A percentile compares a stretch with the other conserved stretches of the same genome.
phyloP scores from a whole-genome alignment of 2,113 vertebrate genomes.

The Kobus ellipsiprymnus region DNA sequence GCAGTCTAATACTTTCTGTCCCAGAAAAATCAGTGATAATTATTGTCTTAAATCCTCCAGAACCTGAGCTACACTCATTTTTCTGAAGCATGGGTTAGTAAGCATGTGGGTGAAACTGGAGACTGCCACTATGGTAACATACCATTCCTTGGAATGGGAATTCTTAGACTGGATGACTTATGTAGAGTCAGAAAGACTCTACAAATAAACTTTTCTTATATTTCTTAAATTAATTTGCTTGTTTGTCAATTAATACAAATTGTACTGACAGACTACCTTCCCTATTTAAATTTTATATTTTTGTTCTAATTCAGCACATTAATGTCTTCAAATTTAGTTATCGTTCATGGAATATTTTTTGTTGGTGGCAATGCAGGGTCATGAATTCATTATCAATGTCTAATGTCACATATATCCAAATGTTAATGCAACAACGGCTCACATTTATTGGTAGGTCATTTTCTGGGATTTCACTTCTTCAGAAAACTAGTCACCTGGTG shows the following conservation, averaged over 20 bases:
- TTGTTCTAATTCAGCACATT: not conserved
- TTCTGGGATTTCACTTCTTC: not conserved
- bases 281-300: not conserved
- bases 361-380: not conserved
- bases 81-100: not conserved
- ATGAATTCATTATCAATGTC: not conserved
- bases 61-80: not conserved
- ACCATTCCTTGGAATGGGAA: not conserved
- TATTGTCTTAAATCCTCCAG: conserved; percentile 32
- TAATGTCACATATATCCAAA: not conserved
- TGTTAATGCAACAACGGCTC: not conserved
- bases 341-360: not conserved
- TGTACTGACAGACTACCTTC: not conserved
- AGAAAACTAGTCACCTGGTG: not conserved
- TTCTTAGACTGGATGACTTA: not conserved
- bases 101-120: not conserved
- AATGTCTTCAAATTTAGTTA: not conserved
- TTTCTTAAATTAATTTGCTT: not conserved
- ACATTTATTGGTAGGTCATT: not conserved
- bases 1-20: conserved; percentile 41
- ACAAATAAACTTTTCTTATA: not conserved
- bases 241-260: not conserved
- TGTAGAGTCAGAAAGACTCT: not conserved
- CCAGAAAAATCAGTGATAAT: not conserved
- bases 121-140: not conserved